Conservation (phyloP, 2,888 invertebrate genomes). For the Drepanosiphum platanoidis region DNA sequence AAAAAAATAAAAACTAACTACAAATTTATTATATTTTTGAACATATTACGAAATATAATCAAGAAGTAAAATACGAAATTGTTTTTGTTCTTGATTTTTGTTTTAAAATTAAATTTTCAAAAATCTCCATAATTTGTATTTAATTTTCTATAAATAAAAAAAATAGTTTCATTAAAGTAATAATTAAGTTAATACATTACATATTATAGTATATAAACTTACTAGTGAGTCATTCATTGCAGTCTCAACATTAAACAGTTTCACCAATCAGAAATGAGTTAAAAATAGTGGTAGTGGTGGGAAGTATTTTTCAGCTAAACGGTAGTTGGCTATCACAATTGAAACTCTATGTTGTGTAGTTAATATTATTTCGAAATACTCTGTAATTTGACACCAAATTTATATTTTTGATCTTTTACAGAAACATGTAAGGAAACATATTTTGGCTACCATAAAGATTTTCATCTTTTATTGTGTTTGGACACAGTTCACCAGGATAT, state of each 20-base stretch:
- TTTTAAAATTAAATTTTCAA: not conserved
- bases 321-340: conserved; percentile 49
- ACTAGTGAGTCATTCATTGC: conserved; percentile 34
- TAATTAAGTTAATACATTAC: too few species aligned
- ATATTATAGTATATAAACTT: conserved; percentile 18
- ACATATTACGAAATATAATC: not conserved
- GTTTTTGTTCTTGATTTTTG: not conserved
- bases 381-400: conserved; percentile 40
- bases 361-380: conserved; percentile 31
- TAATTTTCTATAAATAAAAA: not conserved
- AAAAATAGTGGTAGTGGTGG: conserved; percentile 58
- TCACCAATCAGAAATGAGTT: conserved; percentile 51
- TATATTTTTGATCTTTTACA: conserved; percentile 54
- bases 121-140: not conserved
- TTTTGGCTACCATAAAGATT: conserved; percentile 7
- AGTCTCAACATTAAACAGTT: conserved; percentile 35
- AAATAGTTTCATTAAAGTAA: not conserved
- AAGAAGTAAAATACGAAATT: not conserved
- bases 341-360: conserved; percentile 15
- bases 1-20: conserved; percentile 3
- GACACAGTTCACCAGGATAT: not conserved
- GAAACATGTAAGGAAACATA: conserved; percentile 46
- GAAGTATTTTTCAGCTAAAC: conserved; percentile 38
- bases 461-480: conserved; percentile 18
- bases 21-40: not conserved